Conservation (phyloP, 2,888 invertebrate species). For the Gryllus longicercus region DNA sequence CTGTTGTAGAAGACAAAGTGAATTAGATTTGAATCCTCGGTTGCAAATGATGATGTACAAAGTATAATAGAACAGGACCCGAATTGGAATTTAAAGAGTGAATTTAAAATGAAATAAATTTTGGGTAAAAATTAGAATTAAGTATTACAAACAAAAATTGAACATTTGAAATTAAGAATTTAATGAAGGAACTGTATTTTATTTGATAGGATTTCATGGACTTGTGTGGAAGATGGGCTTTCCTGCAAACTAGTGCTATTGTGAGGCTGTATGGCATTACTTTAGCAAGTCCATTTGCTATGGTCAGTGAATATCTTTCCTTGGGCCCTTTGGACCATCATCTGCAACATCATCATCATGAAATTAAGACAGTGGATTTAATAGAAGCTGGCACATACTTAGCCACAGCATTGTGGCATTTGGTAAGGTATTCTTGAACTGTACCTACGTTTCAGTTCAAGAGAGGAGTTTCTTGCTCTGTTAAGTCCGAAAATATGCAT, state of each 20-base stretch:
- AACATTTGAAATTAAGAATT: too few relatives aligned
- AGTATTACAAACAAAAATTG: neutral
- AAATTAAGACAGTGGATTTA: conserved; percentile 58
- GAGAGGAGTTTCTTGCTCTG: neutral
- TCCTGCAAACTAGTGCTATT: conserved; percentile 71
- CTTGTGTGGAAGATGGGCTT: conserved; percentile 73
- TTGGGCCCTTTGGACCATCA: conserved; percentile 75
- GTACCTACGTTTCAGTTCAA: conserved; percentile 34
- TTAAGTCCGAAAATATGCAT: neutral
- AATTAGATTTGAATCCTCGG: too few relatives aligned
- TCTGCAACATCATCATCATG: conserved; percentile 51
- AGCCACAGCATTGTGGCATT: conserved; percentile 81
- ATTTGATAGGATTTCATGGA: conserved; percentile 69
- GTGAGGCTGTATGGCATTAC: conserved; percentile 76
- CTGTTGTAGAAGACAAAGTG: too few relatives aligned
- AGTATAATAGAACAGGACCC: too few relatives aligned
- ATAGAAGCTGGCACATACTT: conserved; percentile 78
- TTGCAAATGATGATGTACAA: too few relatives aligned
- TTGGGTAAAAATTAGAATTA: neutral
- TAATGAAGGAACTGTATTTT: neutral
- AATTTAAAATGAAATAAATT: too few relatives aligned
- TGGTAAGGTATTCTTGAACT: conserved; percentile 54
- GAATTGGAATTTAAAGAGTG: too few relatives aligned
- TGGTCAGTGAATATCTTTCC: conserved; percentile 76
- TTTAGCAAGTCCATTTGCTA: conserved; percentile 69